A percentile compares a stretch with the other conserved stretches of the same genome.
Conservation (phyloP, 2,888 invertebrate species). For the Norana najaformis region DNA sequence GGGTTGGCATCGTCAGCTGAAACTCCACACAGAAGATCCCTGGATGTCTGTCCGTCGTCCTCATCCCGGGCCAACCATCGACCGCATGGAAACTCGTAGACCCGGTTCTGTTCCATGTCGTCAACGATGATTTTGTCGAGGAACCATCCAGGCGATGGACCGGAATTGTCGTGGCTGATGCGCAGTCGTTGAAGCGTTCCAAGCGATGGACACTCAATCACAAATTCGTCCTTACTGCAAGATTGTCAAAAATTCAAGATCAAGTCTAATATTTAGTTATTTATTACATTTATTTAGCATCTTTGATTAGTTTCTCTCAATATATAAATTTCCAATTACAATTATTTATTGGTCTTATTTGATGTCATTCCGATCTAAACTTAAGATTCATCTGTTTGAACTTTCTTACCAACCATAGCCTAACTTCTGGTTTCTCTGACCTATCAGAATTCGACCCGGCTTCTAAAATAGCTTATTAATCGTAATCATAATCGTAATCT, state of each 20-base stretch:
- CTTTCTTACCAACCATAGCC: too few species aligned
- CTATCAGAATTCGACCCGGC: too few species aligned
- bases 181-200: conserved; percentile 56
- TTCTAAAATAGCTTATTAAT: too few species aligned
- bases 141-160: conserved; percentile 61
- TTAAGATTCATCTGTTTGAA: too few species aligned
- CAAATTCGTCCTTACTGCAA: conserved; percentile 58
- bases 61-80: conserved; percentile 60
- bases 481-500: too few species aligned
- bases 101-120: conserved; percentile 57
- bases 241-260: background rate
- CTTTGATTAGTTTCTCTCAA: too few species aligned
- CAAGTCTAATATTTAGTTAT: too few species aligned
- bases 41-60: conserved; percentile 59
- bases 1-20: conserved; percentile 52
- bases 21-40: conserved; percentile 54
- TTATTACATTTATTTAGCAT: too few species aligned
- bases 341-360: too few species aligned
- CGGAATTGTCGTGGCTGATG: conserved; percentile 61
- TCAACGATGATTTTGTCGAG: conserved; percentile 62
- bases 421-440: too few species aligned
- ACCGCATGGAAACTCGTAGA: conserved; percentile 60
- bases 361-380: too few species aligned
- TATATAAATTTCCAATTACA: too few species aligned
- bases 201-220: conserved; percentile 54